These are phyloP conservation scores for Premnoplex brunnescens DNA, from an alignment of 2,797 vertebrate genomes.

Conservation along the genomic window DNA sequence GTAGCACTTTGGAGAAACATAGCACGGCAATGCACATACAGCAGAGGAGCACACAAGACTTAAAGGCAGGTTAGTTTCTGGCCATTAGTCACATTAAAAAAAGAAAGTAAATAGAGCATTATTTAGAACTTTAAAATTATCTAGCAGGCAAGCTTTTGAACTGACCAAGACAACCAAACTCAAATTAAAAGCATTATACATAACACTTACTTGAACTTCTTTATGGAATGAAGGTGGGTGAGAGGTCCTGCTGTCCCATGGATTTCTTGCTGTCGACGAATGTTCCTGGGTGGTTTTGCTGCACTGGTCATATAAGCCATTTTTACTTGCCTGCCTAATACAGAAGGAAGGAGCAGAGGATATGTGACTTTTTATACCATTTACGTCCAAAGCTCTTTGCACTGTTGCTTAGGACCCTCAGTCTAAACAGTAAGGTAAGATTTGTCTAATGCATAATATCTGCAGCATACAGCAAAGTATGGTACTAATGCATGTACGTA, in stretches of 20 bases:
- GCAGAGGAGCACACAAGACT: not conserved
- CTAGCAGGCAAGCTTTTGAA: not conserved
- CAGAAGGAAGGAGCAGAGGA: not conserved
- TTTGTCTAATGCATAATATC: not conserved
- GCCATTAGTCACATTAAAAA: not conserved
- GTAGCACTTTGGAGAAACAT: not conserved
- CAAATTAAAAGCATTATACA: not conserved
- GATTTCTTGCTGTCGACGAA: conserved; percentile 83
- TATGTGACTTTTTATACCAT: not conserved
- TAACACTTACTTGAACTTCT: conserved; percentile 75
- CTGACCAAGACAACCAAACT: not conserved
- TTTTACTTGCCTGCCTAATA: conserved; percentile 87
- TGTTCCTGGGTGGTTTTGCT: conserved; percentile 84
- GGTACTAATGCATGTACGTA: not conserved
- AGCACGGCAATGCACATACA: fast-evolving
- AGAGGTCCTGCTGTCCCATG: conserved; percentile 76
- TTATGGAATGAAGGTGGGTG: conserved; percentile 67
- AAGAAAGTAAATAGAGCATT: not conserved
- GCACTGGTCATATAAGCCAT: conserved; percentile 85
- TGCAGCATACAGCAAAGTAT: not conserved
- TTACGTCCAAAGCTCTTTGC: not conserved
- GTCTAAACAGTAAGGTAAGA: not conserved
- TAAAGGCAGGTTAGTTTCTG: not conserved
- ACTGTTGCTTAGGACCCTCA: not conserved
- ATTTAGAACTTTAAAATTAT: not conserved